phyloP scores from a whole-genome alignment of 2,797 vertebrate genomes.

The Lindbergichthys nudifrons region DNA sequence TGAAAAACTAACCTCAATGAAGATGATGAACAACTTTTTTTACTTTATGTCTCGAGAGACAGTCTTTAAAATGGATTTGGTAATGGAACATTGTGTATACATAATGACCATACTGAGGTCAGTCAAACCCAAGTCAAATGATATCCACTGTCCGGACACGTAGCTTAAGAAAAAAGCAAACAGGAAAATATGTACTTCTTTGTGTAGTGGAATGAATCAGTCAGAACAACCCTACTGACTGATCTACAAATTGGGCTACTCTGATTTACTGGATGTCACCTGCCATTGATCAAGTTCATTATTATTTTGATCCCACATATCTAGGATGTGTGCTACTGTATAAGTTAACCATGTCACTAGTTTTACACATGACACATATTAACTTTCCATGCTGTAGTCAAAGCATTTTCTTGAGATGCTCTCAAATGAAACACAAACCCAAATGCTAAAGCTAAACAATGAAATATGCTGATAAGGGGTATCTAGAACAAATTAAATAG shows the following conservation, averaged over 20 bases:
- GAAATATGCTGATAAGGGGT: not conserved
- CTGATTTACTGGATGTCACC: too few species aligned
- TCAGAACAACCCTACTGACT: not conserved
- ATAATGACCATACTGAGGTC: not conserved
- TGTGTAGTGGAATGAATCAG: not conserved
- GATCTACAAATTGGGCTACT: not conserved
- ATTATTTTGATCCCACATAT: too few species aligned
- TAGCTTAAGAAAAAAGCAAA: not conserved
- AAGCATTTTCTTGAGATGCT: not conserved
- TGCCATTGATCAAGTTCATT: too few species aligned
- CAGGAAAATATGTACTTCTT: not conserved
- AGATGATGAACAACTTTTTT: not conserved
- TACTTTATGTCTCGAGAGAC: not conserved
- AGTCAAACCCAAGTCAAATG: conserved; percentile 1
- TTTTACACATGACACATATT: not conserved
- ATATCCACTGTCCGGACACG: not conserved
- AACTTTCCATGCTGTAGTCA: too few species aligned
- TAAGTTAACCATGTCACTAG: not conserved
- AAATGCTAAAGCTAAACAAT: not conserved
- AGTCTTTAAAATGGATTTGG: conserved; percentile 11
- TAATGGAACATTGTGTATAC: conserved; percentile 2
- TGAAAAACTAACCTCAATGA: too few species aligned
- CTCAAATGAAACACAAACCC: not conserved
- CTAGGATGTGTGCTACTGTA: too few species aligned
- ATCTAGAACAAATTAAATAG: not conserved